Evolutionary conservation across 2,888 invertebrate genomes (phyloP).

Genomic region (Eupithecia subfuscata): DNA sequence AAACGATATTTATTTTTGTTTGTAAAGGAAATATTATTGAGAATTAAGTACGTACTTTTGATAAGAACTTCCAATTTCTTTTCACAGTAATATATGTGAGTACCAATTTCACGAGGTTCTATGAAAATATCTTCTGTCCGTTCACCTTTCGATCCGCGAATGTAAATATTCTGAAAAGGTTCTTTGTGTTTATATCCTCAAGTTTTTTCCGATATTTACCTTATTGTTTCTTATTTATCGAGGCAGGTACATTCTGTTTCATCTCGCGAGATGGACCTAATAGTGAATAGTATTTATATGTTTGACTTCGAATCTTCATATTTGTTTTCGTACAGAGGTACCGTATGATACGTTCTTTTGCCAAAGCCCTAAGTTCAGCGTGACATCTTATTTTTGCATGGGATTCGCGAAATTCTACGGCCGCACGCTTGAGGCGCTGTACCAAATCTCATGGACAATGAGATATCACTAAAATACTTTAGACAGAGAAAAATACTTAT

Average conservation of each 20-base stretch:
- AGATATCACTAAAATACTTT: too few relatives aligned
- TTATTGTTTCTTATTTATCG: slow-evolving; percentile 26
- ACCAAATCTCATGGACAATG: not conserved
- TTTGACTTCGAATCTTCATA: not conserved
- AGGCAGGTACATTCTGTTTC: slow-evolving; percentile 15
- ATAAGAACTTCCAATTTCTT: too few relatives aligned
- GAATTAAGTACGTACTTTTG: too few relatives aligned
- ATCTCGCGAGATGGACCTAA: slow-evolving; percentile 22
- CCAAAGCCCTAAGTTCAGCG: not conserved
- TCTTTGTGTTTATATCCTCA: not conserved
- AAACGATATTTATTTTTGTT: too few relatives aligned
- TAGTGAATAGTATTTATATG: not conserved
- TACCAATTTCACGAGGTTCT: not conserved
- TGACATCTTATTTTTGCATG: not conserved
- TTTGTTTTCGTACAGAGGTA: not conserved
- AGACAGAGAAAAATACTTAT: too few relatives aligned
- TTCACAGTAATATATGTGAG: not conserved
- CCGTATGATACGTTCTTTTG: not conserved
- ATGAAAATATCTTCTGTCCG: not conserved
- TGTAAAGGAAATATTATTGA: too few relatives aligned
- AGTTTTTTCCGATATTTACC: slow-evolving; percentile 20
- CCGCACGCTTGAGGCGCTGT: not conserved
- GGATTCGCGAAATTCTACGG: not conserved
- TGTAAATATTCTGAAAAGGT: slow-evolving; percentile 7
- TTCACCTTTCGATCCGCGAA: not conserved